Conservation (phyloP, 2,888 invertebrate species). For the Sinohyriopsis cumingii region DNA sequence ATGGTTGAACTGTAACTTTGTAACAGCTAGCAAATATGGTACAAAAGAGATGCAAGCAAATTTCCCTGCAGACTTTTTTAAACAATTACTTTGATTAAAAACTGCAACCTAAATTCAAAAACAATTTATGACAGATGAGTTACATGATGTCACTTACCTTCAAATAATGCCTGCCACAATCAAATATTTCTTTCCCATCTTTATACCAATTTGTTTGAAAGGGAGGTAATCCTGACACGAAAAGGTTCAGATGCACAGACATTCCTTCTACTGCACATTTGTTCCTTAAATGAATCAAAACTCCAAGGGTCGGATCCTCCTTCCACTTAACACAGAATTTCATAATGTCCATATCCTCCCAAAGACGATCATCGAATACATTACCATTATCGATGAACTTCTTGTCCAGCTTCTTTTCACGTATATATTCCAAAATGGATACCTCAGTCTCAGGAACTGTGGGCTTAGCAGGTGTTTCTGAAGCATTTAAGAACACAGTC, state of each 20-base stretch:
- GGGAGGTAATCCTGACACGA: conserved; percentile 34
- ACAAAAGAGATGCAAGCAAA: too few relatives aligned
- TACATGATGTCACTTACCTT: conserved; percentile 13
- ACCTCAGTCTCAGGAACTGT: background rate
- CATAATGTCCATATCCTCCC: conserved; percentile 21
- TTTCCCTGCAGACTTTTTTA: too few relatives aligned
- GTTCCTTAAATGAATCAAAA: conserved; percentile 41
- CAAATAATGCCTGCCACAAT: conserved; percentile 27
- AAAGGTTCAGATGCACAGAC: conserved; percentile 30
- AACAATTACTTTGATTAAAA: too few relatives aligned
- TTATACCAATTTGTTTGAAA: conserved; percentile 41
- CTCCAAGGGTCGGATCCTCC: conserved; percentile 30
- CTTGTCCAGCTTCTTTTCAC: background rate
- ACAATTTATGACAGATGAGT: background rate
- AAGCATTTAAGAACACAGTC: too few relatives aligned
- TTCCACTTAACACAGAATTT: conserved; percentile 37
- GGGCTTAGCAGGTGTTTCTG: too few relatives aligned
- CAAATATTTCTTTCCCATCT: conserved; percentile 32
- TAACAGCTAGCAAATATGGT: too few relatives aligned
- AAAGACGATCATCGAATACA: conserved; percentile 14
- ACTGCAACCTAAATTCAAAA: too few relatives aligned
- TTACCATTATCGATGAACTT: conserved; percentile 18
- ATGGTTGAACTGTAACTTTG: too few relatives aligned
- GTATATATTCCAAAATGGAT: background rate
- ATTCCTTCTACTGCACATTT: conserved; percentile 43